These are phyloP conservation scores for Dendrocincla tyrannina DNA, from an alignment of 2,797 vertebrate genomes.

Conservation along the genomic window DNA sequence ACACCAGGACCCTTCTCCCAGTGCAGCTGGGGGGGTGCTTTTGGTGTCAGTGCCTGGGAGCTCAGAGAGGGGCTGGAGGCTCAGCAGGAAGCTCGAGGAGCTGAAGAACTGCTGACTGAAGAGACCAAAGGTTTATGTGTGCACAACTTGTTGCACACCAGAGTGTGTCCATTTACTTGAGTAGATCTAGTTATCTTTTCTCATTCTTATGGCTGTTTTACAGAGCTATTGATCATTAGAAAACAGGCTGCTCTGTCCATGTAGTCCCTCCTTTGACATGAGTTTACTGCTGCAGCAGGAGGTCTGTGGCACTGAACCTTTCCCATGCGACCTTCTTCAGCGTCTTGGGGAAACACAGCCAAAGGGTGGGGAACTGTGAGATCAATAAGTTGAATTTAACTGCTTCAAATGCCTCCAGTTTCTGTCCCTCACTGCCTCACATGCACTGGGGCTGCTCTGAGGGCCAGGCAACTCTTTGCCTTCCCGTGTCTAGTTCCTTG, in stretches of 20 bases:
- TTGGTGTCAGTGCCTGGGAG: not conserved
- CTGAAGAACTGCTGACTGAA: not conserved
- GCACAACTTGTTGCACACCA: not conserved
- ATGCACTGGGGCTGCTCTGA: not conserved
- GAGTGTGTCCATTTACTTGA: not conserved
- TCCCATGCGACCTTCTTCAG: fast-evolving
- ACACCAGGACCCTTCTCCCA: not conserved
- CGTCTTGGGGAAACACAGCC: not conserved
- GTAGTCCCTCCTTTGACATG: not conserved
- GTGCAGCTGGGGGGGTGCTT: not conserved
- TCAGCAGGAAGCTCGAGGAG: not conserved
- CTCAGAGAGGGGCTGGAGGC: not conserved
- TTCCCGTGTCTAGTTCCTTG: not conserved
- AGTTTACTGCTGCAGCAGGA: not conserved
- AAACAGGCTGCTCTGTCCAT: not conserved
- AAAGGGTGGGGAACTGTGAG: not conserved
- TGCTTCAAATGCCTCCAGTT: not conserved
- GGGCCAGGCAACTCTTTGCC: not conserved
- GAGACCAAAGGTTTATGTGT: not conserved
- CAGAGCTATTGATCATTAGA: not conserved
- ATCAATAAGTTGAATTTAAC: not conserved
- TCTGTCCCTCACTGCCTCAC: not conserved
- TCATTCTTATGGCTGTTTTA: not conserved
- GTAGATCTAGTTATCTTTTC: not conserved
- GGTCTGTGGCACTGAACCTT: not conserved